phyloP scores from a whole-genome alignment of 2,888 invertebrate genomes.

The Mesorhabditis sp. region DNA sequence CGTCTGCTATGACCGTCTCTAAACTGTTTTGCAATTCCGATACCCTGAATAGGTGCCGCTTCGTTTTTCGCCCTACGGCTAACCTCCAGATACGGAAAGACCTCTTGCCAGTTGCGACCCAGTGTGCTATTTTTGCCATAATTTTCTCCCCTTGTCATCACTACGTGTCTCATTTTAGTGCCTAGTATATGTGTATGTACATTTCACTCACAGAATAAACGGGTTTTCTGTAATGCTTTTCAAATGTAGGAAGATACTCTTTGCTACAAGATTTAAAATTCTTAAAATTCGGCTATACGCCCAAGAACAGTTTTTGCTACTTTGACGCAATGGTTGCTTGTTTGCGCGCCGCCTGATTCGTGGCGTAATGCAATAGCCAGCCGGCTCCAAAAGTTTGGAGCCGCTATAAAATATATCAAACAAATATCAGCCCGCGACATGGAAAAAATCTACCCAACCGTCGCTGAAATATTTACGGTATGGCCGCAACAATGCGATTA shows the following conservation, averaged over 20 bases:
- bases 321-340: not conserved
- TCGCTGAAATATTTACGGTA: not conserved
- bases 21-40: not conserved
- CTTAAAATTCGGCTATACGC: too few relatives aligned
- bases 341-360: too few relatives aligned
- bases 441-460: not conserved
- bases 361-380: too few relatives aligned
- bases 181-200: not conserved
- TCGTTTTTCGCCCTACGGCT: not conserved
- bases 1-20: slow-evolving; percentile 50
- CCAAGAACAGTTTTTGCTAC: not conserved
- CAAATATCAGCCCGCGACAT: not conserved
- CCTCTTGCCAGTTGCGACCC: not conserved
- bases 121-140: not conserved
- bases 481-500: not conserved
- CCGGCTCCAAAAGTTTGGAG: too few relatives aligned
- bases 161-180: not conserved
- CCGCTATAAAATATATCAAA: too few relatives aligned
- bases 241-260: too few relatives aligned
- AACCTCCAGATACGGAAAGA: too few relatives aligned
- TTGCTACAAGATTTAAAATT: too few relatives aligned
- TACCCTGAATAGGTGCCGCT: not conserved
- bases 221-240: not conserved
- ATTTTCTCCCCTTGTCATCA: not conserved
- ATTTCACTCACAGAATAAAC: not conserved